phyloP scores from a whole-genome alignment of 2,888 invertebrate species.

The Tenthredo mesomela region DNA sequence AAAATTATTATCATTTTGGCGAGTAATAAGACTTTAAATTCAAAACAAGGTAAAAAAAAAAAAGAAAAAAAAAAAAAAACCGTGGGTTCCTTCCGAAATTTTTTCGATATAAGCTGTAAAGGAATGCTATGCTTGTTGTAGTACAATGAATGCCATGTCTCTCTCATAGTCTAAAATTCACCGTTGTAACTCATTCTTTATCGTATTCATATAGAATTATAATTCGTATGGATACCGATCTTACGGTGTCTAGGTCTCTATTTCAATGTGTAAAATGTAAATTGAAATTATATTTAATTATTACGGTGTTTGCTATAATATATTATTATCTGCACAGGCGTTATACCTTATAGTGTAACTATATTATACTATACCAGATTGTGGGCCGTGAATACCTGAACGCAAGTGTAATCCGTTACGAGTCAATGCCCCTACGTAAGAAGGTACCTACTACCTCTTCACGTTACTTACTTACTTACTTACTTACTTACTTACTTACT shows the following conservation, averaged over 20 bases:
- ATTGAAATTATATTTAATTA: constrained; percentile 45
- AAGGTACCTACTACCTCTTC: constrained; percentile 2
- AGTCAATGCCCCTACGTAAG: constrained; percentile 70
- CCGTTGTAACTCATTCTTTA: constrained; percentile 26
- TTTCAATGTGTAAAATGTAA: constrained; percentile 21
- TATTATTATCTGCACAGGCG: constrained; percentile 21
- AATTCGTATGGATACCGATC: neutral
- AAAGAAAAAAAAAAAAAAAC: too few relatives aligned
- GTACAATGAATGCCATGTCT: too few relatives aligned
- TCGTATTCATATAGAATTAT: neutral
- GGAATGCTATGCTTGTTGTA: too few relatives aligned
- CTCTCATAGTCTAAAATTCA: constrained; percentile 10
- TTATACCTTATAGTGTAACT: constrained; percentile 17
- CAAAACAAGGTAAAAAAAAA: too few relatives aligned
- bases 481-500: constrained; percentile 22
- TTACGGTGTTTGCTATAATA: constrained; percentile 28
- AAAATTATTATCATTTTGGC: too few relatives aligned
- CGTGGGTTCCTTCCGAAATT: too few relatives aligned
- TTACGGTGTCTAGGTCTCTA: constrained; percentile 8
- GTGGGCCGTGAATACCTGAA: constrained; percentile 59
- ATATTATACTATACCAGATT: constrained; percentile 50
- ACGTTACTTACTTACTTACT: constrained; percentile 13
- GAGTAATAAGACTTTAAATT: too few relatives aligned
- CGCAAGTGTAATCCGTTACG: constrained; percentile 68
- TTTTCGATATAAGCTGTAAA: too few relatives aligned